These are phyloP conservation scores for Malurus alboscapulatus DNA, from an alignment of 2,113 vertebrate genomes.

Conservation along the genomic window DNA sequence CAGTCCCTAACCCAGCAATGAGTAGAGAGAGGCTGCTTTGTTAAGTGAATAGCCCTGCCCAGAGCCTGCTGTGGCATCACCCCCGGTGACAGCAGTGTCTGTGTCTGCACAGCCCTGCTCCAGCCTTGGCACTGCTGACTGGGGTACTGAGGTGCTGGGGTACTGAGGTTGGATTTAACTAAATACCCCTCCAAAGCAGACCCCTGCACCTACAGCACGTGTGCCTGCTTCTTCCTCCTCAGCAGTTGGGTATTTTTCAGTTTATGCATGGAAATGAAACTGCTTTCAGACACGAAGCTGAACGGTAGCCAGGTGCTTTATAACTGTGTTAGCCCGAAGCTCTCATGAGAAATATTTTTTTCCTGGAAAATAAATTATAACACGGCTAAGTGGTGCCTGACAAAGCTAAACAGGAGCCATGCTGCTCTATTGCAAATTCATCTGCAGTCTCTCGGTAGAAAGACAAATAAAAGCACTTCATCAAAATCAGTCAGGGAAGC, in stretches of 20 bases:
- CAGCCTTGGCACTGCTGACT: neutral
- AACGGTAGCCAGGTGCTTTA: conserved; percentile 80
- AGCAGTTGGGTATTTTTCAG: conserved; percentile 25
- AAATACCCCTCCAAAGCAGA: neutral
- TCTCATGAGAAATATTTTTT: conserved; percentile 82
- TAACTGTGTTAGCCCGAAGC: conserved; percentile 79
- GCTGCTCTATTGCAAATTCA: conserved; percentile 81
- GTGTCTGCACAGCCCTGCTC: neutral
- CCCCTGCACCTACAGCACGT: neutral
- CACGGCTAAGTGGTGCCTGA: conserved; percentile 83
- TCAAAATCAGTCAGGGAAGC: conserved; percentile 86
- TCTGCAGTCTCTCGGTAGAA: conserved; percentile 79
- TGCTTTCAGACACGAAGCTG: conserved; percentile 70
- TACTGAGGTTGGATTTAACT: neutral
- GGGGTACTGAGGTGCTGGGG: neutral
- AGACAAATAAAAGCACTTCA: conserved; percentile 86
- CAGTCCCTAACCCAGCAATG: neutral
- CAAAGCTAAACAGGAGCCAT: conserved; percentile 83
- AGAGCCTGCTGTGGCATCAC: neutral
- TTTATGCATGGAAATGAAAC: conserved; percentile 60
- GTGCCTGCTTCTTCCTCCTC: neutral
- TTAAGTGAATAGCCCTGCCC: neutral
- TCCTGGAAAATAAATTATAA: conserved; percentile 86
- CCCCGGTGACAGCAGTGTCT: neutral
- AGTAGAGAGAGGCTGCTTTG: neutral